phyloP scores from a whole-genome alignment of 2,113 vertebrate species.

The Hippocampus comes region DNA sequence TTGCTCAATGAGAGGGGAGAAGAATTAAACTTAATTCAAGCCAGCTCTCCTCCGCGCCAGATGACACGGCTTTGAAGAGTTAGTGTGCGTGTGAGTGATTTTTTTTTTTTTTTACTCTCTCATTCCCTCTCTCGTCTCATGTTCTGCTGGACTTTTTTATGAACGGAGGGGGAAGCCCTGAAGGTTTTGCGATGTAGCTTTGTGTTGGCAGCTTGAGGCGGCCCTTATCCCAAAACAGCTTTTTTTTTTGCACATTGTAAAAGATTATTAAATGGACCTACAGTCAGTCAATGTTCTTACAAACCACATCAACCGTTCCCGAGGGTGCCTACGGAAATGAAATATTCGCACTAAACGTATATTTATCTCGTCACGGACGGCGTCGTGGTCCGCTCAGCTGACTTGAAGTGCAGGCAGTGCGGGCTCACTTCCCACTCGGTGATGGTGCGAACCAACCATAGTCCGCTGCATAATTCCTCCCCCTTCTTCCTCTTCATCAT shows the following conservation, averaged over 20 bases:
- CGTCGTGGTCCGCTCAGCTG: too few species aligned
- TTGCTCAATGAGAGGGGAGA: constrained; percentile 73
- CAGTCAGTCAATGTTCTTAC: constrained; percentile 13
- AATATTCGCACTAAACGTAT: not conserved
- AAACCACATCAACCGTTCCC: constrained; percentile 4
- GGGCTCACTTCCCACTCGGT: too few species aligned
- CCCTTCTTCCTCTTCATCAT: too few species aligned
- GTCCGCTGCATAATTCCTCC: too few species aligned
- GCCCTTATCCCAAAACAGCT: not conserved
- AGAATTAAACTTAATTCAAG: constrained; percentile 89
- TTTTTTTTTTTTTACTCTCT: constrained; percentile 44
- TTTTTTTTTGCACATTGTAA: constrained; percentile 27
- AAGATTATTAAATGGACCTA: constrained; percentile 12
- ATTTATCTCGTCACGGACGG: not conserved
- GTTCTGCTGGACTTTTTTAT: constrained; percentile 55
- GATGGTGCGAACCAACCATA: too few species aligned
- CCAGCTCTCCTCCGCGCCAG: constrained; percentile 78
- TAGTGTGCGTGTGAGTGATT: constrained; percentile 65
- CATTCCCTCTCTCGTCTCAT: constrained; percentile 20
- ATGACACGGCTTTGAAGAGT: constrained; percentile 89
- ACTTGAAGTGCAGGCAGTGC: too few species aligned
- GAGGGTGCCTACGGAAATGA: not conserved
- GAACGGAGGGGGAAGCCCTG: constrained; percentile 72
- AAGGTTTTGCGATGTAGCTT: constrained; percentile 66
- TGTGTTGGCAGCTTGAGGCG: constrained; percentile 41